Evolutionary conservation across 2,888 invertebrate species (phyloP).

Genomic region (Sceliomorpha sp.): DNA sequence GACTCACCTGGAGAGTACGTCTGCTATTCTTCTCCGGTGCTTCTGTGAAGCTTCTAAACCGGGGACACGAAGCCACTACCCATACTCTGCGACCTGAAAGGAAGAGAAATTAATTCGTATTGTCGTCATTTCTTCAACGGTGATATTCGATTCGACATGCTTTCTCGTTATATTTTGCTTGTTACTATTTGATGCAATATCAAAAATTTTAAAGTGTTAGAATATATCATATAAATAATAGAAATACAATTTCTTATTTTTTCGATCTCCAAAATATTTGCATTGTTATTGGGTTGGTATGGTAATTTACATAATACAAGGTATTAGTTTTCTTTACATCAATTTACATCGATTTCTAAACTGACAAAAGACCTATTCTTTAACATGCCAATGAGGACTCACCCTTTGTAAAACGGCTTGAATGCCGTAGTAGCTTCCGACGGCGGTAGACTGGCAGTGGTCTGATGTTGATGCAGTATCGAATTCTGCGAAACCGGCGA

Average conservation of each 20-base stretch:
- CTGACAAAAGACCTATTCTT: no score
- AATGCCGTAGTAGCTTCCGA: constrained; percentile 85
- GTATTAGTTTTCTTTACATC: no score
- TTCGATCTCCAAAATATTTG: no score
- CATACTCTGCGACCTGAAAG: constrained; percentile 87
- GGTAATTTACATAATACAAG: no score
- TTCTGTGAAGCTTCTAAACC: constrained; percentile 84
- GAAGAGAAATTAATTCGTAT: constrained; percentile 59
- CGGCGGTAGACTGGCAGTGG: constrained; percentile 75
- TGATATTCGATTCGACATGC: constrained; percentile 1
- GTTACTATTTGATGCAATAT: no score
- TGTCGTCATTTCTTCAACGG: constrained; percentile 1
- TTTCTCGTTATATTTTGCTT: no score
- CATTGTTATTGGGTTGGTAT: no score
- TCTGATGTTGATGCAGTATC: constrained; percentile 76
- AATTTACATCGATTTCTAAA: no score
- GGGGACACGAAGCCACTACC: constrained; percentile 88
- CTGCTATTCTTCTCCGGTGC: constrained; percentile 41
- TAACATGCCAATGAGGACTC: no score
- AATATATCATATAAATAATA: no score
- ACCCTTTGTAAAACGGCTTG: constrained; percentile 96
- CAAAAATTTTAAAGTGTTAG: no score
- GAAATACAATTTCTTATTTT: no score
- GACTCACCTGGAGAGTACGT: constrained; percentile 55
- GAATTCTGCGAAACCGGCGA: constrained; percentile 73